Conservation (phyloP, 2,888 invertebrate genomes). For the Shargacucullia verbasci region DNA sequence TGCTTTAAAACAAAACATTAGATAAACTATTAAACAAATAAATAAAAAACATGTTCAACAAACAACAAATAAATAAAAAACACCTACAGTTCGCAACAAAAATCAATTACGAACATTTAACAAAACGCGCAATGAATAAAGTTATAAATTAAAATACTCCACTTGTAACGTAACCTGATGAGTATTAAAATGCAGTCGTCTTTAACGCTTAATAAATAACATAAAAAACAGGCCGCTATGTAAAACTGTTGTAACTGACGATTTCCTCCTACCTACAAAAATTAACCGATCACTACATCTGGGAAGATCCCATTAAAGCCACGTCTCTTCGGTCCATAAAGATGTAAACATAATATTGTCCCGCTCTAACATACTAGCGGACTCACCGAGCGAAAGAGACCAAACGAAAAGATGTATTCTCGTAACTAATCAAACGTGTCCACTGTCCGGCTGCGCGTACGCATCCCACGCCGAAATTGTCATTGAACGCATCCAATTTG, state of each 20-base stretch:
- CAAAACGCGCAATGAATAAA: conserved; percentile 44
- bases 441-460: conserved; percentile 81
- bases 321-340: conserved; percentile 83
- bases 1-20: conserved; percentile 11
- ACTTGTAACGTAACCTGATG: conserved; percentile 45
- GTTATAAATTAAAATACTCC: conserved; percentile 52
- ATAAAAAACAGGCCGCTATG: conserved; percentile 76
- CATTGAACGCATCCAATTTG: conserved; percentile 33
- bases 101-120: conserved; percentile 29
- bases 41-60: too few relatives aligned
- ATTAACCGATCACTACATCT: conserved; percentile 75
- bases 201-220: conserved; percentile 72
- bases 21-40: conserved; percentile 11
- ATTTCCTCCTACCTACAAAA: conserved; percentile 85
- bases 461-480: conserved; percentile 76
- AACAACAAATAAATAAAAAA: conserved; percentile 1
- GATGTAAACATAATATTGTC: conserved; percentile 78
- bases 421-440: conserved; percentile 86
- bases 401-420: conserved; percentile 74
- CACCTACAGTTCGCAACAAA: conserved; percentile 35
- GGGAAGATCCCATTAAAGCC: conserved; percentile 85
- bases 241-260: conserved; percentile 72
- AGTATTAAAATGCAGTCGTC: conserved; percentile 59
- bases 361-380: conserved; percentile 60
- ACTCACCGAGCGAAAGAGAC: conserved; percentile 69